phyloP scores from a whole-genome alignment of 2,113 vertebrate species.

The Eulemur rufifrons region DNA sequence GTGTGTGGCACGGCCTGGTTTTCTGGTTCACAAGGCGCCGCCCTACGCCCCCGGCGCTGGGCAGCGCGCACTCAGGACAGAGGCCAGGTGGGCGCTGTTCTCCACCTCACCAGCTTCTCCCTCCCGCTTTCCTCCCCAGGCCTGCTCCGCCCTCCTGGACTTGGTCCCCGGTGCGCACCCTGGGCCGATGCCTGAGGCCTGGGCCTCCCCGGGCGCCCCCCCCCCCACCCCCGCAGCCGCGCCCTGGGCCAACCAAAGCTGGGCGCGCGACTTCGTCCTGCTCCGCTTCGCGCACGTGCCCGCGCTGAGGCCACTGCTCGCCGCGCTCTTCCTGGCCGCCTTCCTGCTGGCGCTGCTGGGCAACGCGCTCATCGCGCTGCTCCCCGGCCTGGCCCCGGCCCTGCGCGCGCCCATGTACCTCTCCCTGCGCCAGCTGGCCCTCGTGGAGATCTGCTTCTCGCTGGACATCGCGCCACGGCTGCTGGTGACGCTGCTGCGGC shows the following conservation, averaged over 20 bases:
- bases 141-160: fast-evolving
- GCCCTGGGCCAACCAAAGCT: neutral
- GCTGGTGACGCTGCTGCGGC: neutral
- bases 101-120: too few relatives aligned
- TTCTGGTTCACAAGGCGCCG: neutral
- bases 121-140: neutral
- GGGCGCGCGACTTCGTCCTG: neutral
- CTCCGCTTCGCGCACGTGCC: neutral
- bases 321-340: neutral
- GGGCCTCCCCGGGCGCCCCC: fast-evolving
- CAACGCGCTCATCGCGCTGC: slow-evolving; percentile 23
- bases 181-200: fast-evolving
- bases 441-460: slow-evolving; percentile 48
- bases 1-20: neutral
- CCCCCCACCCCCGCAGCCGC: neutral
- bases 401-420: neutral
- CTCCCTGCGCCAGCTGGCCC: slow-evolving; percentile 32
- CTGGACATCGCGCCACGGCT: neutral
- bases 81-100: fast-evolving
- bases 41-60: neutral
- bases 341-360: neutral
- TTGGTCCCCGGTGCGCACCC: fast-evolving
- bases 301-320: neutral
- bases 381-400: neutral
- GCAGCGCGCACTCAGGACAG: fast-evolving